These are phyloP conservation scores for Cephus cinctus DNA, from an alignment of 1,140 invertebrate genomes.

Conservation along the genomic window DNA sequence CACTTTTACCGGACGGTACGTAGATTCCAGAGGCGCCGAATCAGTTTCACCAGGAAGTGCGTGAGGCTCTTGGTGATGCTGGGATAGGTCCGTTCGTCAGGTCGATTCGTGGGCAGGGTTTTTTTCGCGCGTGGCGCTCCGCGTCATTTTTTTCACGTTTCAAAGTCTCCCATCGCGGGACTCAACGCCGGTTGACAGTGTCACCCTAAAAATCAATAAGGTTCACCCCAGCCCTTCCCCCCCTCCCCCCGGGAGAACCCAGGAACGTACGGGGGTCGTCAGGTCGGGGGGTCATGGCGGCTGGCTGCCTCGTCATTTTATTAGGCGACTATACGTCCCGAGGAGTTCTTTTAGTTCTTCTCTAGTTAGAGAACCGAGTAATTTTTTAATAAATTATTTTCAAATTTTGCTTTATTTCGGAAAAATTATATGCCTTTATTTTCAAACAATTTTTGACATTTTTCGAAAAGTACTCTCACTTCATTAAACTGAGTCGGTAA, in stretches of 20 bases:
- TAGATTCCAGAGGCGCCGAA: no score
- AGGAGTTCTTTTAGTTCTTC: no score
- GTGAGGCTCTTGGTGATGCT: no score
- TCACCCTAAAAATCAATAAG: slow-evolving; percentile 70
- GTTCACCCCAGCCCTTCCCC: slow-evolving; percentile 57
- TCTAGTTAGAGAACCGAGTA: no score
- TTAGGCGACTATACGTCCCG: slow-evolving; percentile 33
- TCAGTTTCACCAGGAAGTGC: no score
- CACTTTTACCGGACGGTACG: slow-evolving; percentile 20
- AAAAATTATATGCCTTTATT: no score
- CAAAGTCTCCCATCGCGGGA: slow-evolving; percentile 54
- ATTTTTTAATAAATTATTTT: no score
- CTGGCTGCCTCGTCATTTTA: slow-evolving; percentile 42
- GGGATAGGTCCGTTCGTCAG: no score
- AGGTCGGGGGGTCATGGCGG: slow-evolving; percentile 36
- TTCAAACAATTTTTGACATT: not conserved
- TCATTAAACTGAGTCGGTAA: not conserved
- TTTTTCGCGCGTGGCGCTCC: slow-evolving; percentile 30
- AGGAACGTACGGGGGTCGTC: slow-evolving; percentile 24
- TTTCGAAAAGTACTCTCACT: not conserved
- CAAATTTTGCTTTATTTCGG: no score
- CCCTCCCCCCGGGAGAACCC: slow-evolving; percentile 19
- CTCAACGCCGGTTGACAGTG: slow-evolving; percentile 60
- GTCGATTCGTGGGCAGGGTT: no score
- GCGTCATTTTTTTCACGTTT: slow-evolving; percentile 51